Base-by-base conservation (phyloP, 2,888 invertebrate genomes). In the Lepeophtheirus nordmannii region DNA sequence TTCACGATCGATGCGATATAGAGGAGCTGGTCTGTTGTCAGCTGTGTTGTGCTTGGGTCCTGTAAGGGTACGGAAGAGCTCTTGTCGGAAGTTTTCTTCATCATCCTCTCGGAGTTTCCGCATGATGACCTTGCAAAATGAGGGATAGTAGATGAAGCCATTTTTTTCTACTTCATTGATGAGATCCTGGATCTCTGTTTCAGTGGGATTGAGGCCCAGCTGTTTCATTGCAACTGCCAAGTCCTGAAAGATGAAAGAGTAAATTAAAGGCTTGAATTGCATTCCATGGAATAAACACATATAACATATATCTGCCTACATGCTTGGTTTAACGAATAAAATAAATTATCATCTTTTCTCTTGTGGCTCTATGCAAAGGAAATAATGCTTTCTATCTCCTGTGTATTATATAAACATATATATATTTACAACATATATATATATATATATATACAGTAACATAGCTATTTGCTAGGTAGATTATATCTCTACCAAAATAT, bases 111-210 rank as follows among this genome's bases (percentile, higher is more conserved):
- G 39, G 62, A 62, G 41, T 23, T 62, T 62, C 39, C 62, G 62
- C 20, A 62, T 40, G 62, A 62, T 62, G 23, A 62, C 40, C 39
- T 40, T 37, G 41, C 62, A 62, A 17, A 62, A 62, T 20, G 39
- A 30, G n/a, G 39, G 62, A 39, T 62, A 62, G 40, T 62, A 62
- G 20, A 62, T 39, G 20, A 62, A 40, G 12, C 62, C 62, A 41
- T 62, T 62, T 7, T 20, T 20, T 40, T 62, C 62, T 22, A 62
- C 62, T 40, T 37, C 62, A 23, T 62, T 62, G 41, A 62, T 62
- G n/a, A 62, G 62, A 62, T 62, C 62, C 17, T 62, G 62, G 62
- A 62, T 62, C 40, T 62, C 62, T 20, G 62, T 62, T 23, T 62
- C 62, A 9, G 62, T 62, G n/a, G 62, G 62, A 62, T 62, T 62